Conservation (phyloP, 2,113 vertebrate species). For the Varanus salvator region DNA sequence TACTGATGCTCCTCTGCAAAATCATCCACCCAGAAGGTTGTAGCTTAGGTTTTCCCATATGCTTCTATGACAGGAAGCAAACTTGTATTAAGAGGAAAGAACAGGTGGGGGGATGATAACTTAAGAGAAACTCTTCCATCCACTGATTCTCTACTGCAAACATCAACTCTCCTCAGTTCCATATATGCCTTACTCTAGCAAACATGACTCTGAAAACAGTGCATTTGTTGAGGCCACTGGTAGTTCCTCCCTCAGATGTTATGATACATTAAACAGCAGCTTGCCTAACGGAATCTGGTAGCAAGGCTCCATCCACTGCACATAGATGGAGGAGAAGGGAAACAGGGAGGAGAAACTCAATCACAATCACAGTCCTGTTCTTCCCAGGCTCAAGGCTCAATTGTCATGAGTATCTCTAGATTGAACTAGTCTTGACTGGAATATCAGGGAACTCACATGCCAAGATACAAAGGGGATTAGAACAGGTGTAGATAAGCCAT, state of each 20-base stretch:
- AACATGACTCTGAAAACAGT: not conserved
- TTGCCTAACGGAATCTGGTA: not conserved
- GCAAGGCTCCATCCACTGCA: not conserved
- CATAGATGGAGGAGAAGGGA: not conserved
- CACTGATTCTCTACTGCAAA: not conserved
- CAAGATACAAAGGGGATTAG: not conserved
- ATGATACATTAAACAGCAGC: not conserved
- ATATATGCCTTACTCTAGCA: not conserved
- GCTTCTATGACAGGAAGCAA: not conserved
- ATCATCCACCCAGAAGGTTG: not conserved
- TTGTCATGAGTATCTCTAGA: not conserved
- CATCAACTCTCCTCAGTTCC: not conserved
- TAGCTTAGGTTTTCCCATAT: not conserved
- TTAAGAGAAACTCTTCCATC: not conserved
- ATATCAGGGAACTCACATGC: not conserved
- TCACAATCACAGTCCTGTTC: not conserved
- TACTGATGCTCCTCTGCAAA: not conserved
- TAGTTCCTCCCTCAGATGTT: not conserved
- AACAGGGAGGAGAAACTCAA: not conserved
- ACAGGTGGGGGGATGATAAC: not conserved
- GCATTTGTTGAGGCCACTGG: not conserved
- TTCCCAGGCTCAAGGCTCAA: not conserved
- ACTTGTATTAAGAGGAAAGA: not conserved
- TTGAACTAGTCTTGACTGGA: not conserved
- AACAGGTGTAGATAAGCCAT: not conserved